A percentile compares a stretch with the other conserved stretches of the same genome.
Evolutionary conservation across 2,113 vertebrate genomes (phyloP).

Genomic region (Orthochromis indermauri): DNA sequence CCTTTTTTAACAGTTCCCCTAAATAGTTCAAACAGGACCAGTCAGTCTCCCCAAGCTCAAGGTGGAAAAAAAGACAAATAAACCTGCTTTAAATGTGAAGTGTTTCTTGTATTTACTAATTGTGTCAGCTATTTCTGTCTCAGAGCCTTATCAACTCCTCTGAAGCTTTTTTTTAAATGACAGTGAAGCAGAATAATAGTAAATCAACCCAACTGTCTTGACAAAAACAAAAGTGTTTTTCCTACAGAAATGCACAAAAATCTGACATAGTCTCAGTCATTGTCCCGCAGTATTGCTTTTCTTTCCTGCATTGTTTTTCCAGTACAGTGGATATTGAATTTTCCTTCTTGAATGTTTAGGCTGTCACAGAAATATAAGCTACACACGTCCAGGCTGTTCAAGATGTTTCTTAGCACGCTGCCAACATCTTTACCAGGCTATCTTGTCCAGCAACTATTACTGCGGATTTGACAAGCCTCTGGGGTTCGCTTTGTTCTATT

Average conservation of each 20-base stretch:
- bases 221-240: background rate
- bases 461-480: background rate
- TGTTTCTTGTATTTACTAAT: background rate
- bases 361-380: background rate
- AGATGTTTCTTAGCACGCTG: background rate
- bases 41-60: background rate
- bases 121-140: background rate
- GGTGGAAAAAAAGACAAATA: background rate
- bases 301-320: background rate
- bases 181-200: background rate
- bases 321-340: background rate
- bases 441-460: background rate
- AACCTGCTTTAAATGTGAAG: background rate
- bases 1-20: background rate
- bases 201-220: background rate
- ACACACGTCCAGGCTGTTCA: background rate
- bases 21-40: background rate
- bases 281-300: background rate
- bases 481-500: background rate
- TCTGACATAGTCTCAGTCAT: background rate
- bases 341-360: background rate
- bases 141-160: background rate
- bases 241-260: background rate
- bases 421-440: background rate
- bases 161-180: background rate